Percentiles rank a stretch among this genome's conserved stretches.
Evolutionary conservation across 2,797 vertebrate genomes (phyloP).

Genomic region (Leucoraja ocellata): DNA sequence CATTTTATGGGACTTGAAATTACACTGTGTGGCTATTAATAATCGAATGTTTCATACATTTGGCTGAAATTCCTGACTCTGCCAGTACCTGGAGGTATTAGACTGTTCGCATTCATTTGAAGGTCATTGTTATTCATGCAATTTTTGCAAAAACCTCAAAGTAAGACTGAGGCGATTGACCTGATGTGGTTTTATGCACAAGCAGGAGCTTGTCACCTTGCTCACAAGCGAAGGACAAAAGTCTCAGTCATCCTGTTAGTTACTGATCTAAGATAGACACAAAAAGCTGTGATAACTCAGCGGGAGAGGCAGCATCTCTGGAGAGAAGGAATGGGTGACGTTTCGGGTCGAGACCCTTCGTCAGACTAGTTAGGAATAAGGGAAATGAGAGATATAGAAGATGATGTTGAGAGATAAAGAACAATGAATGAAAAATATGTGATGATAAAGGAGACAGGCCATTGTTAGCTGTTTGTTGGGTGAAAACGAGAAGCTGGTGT

Average conservation of each 20-base stretch:
- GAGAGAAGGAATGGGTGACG: too few relatives aligned
- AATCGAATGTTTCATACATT: background rate
- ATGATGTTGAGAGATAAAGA: too few relatives aligned
- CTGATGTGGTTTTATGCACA: background rate
- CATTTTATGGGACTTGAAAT: background rate
- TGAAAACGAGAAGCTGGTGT: too few relatives aligned
- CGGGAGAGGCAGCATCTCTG: too few relatives aligned
- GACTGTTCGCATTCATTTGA: background rate
- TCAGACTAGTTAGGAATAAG: too few relatives aligned
- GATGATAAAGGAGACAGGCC: too few relatives aligned
- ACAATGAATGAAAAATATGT: too few relatives aligned
- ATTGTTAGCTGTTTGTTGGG: too few relatives aligned
- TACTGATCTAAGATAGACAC: background rate
- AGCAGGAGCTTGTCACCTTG: background rate
- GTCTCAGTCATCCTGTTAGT: background rate
- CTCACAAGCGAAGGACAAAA: background rate
- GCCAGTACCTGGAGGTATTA: background rate
- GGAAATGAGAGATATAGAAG: too few relatives aligned
- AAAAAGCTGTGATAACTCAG: too few relatives aligned
- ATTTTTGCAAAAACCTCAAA: background rate
- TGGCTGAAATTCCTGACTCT: background rate
- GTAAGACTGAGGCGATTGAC: background rate
- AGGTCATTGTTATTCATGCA: background rate
- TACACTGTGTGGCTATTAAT: slow-evolving; percentile 9
- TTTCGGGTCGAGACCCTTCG: too few relatives aligned